phyloP scores from a whole-genome alignment of 2,797 vertebrate genomes.

The Phataginus tricuspis region DNA sequence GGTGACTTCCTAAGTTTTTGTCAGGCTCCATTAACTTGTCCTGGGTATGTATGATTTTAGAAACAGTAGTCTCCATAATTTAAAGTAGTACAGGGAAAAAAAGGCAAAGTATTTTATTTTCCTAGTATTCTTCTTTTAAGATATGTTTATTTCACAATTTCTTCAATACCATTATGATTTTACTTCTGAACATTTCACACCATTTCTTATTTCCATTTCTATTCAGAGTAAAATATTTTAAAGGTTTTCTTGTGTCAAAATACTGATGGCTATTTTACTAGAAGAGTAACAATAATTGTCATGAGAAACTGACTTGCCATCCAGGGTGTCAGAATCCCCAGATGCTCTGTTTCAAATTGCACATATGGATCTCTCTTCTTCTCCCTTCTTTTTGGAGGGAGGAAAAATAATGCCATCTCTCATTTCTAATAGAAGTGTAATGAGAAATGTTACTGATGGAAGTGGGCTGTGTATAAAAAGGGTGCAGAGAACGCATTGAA shows the following conservation, averaged over 20 bases:
- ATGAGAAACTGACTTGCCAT: not conserved
- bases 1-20: conserved; percentile 50
- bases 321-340: not conserved
- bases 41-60: not conserved
- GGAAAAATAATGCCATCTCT: not conserved
- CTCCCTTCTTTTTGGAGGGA: not conserved
- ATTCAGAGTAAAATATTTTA: not conserved
- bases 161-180: not conserved
- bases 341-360: not conserved
- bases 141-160: not conserved
- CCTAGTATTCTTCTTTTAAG: not conserved
- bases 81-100: not conserved
- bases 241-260: not conserved
- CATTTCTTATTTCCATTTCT: not conserved
- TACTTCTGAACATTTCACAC: not conserved
- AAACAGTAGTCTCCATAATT: conserved; percentile 28
- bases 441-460: not conserved
- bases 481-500: not conserved
- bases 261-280: not conserved
- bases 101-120: not conserved
- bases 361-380: not conserved
- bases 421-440: not conserved
- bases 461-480: not conserved
- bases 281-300: not conserved
- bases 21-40: conserved; percentile 53